Evolutionary conservation across 2,888 invertebrate genomes (phyloP), one percentile per base, ranked within the genome.

Genomic region (Parasteatoda lunata): DNA sequence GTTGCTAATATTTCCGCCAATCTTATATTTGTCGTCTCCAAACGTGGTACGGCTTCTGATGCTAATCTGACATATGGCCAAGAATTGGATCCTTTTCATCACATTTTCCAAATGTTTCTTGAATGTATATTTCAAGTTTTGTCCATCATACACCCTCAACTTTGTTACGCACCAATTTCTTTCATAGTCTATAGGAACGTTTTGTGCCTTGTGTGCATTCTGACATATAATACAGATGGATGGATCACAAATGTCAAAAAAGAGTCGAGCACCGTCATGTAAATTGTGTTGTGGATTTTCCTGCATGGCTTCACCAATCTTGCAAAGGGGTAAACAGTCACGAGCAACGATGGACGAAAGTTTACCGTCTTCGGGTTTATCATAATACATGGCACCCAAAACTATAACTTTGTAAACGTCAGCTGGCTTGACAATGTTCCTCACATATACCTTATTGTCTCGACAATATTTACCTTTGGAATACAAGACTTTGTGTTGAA

Each of bases 131-230:
- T 47, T 75, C 45, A 75, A 30, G n/a, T 45, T 4, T 3, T 65
- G 5, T 3, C 65, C 76, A 11, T 76, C 48, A 11, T 49, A 76
- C 7, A 65, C 59, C 0, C 65, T n/a, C 3, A 65, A 65, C 3
- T 13, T 76, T 5, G 30, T 4, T 0, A 76, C 65, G 9, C 76
- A 76, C 76, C 76, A 76, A 3, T 76, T 76, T 6, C 59, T 30
- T 0, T 48, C 1, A n/a, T n/a, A n/a, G 0, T 2, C 5, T n/a
- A 47, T 47, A 9, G 64, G 15, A 3, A 76, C 4, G 15, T 65
- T 3, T 13, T 4, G 3, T 5, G 9, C 1, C 4, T 15, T 47
- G 30, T 76, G 76, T 0, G 15, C 9, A 3, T 5, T 48, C 65
- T n/a, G 3, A 9, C 76, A 76, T 0, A 0, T 0, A 49, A 48